Evolutionary conservation across 2,113 vertebrate genomes (phyloP).

Genomic region (Proterorhinus semilunaris): DNA sequence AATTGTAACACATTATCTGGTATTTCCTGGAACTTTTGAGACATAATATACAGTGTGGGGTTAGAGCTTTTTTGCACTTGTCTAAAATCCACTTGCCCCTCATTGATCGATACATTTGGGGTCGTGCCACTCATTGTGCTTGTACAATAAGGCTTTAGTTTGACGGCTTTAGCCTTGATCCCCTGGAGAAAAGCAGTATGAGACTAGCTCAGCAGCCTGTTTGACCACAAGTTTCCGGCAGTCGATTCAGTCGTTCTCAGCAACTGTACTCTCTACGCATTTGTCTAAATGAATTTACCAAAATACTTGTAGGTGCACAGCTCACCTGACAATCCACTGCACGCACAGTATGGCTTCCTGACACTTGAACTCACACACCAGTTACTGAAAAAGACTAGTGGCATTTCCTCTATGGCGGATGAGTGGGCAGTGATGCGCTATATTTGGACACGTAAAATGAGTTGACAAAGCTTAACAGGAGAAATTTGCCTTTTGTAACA

Average conservation of each 20-base stretch:
- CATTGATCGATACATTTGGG: neutral
- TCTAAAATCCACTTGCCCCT: too few species aligned
- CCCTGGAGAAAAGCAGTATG: slow-evolving; percentile 33
- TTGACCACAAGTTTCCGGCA: slow-evolving; percentile 65
- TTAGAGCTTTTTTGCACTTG: too few species aligned
- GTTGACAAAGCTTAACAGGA: neutral
- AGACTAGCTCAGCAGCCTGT: slow-evolving; percentile 50
- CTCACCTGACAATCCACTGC: neutral
- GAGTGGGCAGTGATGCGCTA: slow-evolving; percentile 61
- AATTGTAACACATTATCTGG: neutral
- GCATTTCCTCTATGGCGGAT: slow-evolving; percentile 65
- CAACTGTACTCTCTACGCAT: neutral
- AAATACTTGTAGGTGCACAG: neutral
- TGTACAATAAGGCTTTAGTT: slow-evolving; percentile 35
- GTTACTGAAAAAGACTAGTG: neutral
- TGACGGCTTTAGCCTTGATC: slow-evolving; percentile 51
- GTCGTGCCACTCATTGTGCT: slow-evolving; percentile 4
- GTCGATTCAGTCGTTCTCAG: neutral
- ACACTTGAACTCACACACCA: neutral
- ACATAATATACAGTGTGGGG: too few species aligned
- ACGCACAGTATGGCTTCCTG: neutral
- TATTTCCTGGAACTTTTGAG: too few species aligned
- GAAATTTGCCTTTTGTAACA: neutral
- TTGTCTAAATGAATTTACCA: neutral
- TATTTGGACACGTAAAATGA: slow-evolving; percentile 49